Conservation (phyloP, 1,140 invertebrate genomes). For the Calycopis cecrops region DNA sequence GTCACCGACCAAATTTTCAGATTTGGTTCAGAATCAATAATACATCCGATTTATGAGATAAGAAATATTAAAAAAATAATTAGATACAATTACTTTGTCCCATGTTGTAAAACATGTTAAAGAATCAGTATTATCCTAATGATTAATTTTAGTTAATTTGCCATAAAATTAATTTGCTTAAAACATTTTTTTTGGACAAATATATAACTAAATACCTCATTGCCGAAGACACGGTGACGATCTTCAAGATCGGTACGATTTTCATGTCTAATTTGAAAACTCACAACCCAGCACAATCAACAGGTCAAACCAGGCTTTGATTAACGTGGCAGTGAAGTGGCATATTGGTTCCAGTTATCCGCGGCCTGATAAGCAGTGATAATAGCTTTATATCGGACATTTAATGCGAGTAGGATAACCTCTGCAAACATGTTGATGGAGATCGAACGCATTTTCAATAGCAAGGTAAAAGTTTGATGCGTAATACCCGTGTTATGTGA, state of each 20-base stretch:
- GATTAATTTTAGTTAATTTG: too few relatives aligned
- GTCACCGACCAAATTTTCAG: too few relatives aligned
- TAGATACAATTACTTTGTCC: too few relatives aligned
- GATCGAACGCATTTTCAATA: constrained; percentile 28
- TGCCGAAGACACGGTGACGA: not conserved
- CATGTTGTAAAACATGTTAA: too few relatives aligned
- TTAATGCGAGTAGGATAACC: constrained; percentile 33
- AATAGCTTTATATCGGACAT: constrained; percentile 29
- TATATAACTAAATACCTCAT: not conserved
- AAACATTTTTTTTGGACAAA: too few relatives aligned
- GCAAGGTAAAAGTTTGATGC: constrained; percentile 20
- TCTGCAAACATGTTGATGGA: constrained; percentile 26
- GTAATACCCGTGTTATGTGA: not conserved
- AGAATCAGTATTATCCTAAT: too few relatives aligned
- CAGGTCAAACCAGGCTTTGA: too few relatives aligned
- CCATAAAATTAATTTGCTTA: too few relatives aligned
- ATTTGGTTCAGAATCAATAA: too few relatives aligned
- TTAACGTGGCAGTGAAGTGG: not conserved
- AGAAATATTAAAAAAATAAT: too few relatives aligned
- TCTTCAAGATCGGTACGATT: constrained; percentile 1
- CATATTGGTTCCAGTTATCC: constrained; percentile 36
- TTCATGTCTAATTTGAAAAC: not conserved
- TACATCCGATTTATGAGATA: too few relatives aligned
- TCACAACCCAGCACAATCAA: too few relatives aligned
- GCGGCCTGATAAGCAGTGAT: constrained; percentile 33